Base-by-base conservation (phyloP, 2,888 invertebrate species). In the Lordiphosa andalusiaca region DNA sequence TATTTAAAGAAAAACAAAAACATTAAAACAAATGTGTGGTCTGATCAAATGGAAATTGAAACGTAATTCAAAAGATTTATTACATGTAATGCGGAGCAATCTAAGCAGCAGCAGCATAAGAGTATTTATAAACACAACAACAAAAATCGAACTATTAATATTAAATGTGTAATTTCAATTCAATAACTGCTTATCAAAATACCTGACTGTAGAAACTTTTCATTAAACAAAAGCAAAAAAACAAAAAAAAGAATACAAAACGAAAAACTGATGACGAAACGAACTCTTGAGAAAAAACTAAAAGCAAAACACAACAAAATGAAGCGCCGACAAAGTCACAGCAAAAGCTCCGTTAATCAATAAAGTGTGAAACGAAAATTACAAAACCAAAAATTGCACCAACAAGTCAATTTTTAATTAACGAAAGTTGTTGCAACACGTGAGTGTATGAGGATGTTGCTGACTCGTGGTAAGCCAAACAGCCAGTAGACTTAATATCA, bases 151-250 rank as follows among this genome's bases (percentile, higher is more conserved):
- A 61, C 67, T 80, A 80, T 72, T 70, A 72, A 66, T 66, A 78
- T 66, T 44, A 75, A 80, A 73, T 75, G 80, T 78, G 77, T 78
- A 78, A 78, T 71, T 78, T 78, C 76, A 71, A 78, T 67, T 82
- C 76, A 82, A 78, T 75, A 85, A 87, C 78, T 84, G 86, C 86
- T 87, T 87, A 87, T 86, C 87, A 86, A 86, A 87, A 84, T 87
- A 87, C 86, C 86, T 87, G 86, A 87, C 81, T 72, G 78, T 87
- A 85, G 87, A 86, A 76, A 85, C 81, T 86, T 87, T 86, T 85
- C 84, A 85, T 75, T 73, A 30, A 30, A 30, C 64, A 54, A 69
- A 55, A 53, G 16, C 16, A 66, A 39, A 50, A 40, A n/a, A 59
- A 59, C 57, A 12, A 35, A 48, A 39, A 62, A 35, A 62, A 58